Evolutionary conservation across 2,797 vertebrate genomes (phyloP).

Genomic region (Loriculus beryllinus): DNA sequence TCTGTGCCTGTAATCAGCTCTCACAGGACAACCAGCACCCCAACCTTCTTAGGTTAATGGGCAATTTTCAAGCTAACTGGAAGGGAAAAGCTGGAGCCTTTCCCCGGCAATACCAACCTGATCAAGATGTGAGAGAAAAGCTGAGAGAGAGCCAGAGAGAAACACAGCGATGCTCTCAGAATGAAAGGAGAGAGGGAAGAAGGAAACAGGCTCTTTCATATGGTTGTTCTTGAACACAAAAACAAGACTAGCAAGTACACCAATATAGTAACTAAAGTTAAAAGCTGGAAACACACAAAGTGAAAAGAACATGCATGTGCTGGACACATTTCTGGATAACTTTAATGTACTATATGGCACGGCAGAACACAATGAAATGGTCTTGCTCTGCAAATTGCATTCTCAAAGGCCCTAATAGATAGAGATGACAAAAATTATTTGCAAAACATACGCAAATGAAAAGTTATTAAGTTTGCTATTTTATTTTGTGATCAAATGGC

Average conservation of each 20-base stretch:
- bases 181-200: not conserved
- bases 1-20: not conserved
- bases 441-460: conserved; percentile 15
- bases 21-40: not conserved
- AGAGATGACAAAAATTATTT: conserved; percentile 1
- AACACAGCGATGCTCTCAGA: accelerated
- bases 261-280: not conserved
- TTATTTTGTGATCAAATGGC: conserved; percentile 18
- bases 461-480: conserved; percentile 20
- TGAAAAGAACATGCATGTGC: not conserved
- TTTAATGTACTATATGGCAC: not conserved
- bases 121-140: not conserved
- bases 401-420: not conserved
- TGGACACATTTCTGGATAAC: not conserved
- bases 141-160: not conserved
- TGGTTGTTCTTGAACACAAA: not conserved
- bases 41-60: not conserved
- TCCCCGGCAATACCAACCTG: not conserved
- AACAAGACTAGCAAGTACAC: not conserved
- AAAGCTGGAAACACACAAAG: not conserved
- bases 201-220: not conserved
- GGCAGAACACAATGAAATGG: not conserved
- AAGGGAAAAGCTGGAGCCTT: not conserved
- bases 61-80: not conserved
- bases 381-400: not conserved